These are phyloP conservation scores for Poecile atricapillus DNA, from an alignment of 2,113 vertebrate genomes.

Conservation along the genomic window DNA sequence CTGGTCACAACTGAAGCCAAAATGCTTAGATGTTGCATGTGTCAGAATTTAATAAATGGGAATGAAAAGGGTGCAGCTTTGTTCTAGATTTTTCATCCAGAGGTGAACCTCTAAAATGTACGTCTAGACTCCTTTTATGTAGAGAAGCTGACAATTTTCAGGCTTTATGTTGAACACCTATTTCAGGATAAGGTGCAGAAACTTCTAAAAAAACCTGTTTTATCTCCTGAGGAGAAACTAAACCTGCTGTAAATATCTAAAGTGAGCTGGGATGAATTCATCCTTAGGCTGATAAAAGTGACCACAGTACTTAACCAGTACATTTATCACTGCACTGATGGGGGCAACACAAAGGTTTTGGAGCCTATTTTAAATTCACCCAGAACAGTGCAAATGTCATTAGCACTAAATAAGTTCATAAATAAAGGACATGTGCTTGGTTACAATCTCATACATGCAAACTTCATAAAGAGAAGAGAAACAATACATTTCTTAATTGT, in stretches of 20 bases:
- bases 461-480: not conserved
- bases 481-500: not conserved
- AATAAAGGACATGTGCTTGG: not conserved
- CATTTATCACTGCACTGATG: not conserved
- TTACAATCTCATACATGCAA: not conserved
- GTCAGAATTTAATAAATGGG: not conserved
- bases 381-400: not conserved
- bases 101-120: fast-evolving
- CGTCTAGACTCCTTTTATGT: too few species aligned
- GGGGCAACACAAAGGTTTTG: not conserved
- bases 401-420: not conserved
- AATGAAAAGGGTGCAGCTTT: not conserved
- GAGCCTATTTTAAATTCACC: not conserved
- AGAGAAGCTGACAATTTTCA: not conserved
- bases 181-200: not conserved
- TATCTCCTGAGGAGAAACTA: not conserved
- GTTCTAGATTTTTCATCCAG: not conserved
- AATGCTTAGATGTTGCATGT: not conserved
- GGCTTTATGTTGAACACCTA: not conserved
- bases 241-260: not conserved
- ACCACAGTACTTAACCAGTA: not conserved
- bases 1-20: not conserved
- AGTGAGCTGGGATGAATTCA: not conserved
- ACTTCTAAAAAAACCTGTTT: not conserved
- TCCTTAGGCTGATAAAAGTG: not conserved